Evolutionary conservation across 2,797 vertebrate species (phyloP).

Genomic region (Coranthus polyacanthus): DNA sequence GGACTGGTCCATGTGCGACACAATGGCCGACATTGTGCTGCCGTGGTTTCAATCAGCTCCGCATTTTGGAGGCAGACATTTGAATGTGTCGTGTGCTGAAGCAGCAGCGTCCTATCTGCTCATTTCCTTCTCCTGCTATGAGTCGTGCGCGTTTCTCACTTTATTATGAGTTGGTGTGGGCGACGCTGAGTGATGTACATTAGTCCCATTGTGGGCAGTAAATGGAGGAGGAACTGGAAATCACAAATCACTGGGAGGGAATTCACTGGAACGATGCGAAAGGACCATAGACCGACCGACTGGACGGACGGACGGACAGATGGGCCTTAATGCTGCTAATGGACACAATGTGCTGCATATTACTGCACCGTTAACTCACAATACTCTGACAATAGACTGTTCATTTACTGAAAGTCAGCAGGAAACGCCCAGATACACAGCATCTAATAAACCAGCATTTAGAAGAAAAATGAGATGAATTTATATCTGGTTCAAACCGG

Average conservation of each 20-base stretch:
- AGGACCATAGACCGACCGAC: not conserved
- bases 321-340: too few species aligned
- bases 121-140: constrained; percentile 73
- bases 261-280: constrained; percentile 53
- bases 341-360: too few species aligned
- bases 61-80: constrained; percentile 38
- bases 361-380: too few species aligned
- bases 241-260: constrained; percentile 42
- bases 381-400: too few species aligned
- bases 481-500: too few species aligned
- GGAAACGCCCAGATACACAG: too few species aligned
- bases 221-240: constrained; percentile 68
- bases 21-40: constrained; percentile 43
- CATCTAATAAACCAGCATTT: too few species aligned
- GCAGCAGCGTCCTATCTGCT: constrained; percentile 34
- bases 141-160: constrained; percentile 13
- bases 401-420: too few species aligned
- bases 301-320: too few species aligned
- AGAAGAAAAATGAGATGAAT: too few species aligned
- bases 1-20: constrained; percentile 36
- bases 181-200: constrained; percentile 58
- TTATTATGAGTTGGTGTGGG: constrained; percentile 58
- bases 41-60: constrained; percentile 42
- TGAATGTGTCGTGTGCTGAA: constrained; percentile 14
- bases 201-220: constrained; percentile 75